phyloP scores from a whole-genome alignment of 37 sponge, comb jelly and placozoan species.

The Petrosia ficiformis region DNA sequence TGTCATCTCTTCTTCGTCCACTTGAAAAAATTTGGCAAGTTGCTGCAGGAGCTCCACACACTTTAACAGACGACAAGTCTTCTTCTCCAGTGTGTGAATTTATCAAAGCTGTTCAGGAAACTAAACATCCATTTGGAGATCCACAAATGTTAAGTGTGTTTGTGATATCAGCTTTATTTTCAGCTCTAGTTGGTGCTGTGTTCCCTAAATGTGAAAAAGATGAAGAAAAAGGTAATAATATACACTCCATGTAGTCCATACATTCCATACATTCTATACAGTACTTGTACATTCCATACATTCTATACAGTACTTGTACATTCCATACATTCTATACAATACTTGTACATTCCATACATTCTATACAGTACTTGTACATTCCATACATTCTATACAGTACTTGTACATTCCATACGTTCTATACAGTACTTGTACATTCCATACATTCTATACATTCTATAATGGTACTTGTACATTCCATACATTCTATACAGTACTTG shows the following conservation, averaged over 20 bases:
- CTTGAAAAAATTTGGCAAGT: slow-evolving; percentile 33
- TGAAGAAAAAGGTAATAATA: not conserved
- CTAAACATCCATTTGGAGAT: slow-evolving; percentile 20
- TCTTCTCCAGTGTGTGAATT: slow-evolving; percentile 7
- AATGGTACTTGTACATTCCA: too few relatives aligned
- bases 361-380: too few relatives aligned
- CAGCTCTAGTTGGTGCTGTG: slow-evolving; percentile 33
- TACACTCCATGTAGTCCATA: not conserved
- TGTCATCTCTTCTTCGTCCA: slow-evolving; percentile 53
- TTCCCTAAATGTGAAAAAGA: not conserved
- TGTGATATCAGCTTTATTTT: slow-evolving; percentile 42
- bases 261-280: too few relatives aligned
- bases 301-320: too few relatives aligned
- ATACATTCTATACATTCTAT: too few relatives aligned
- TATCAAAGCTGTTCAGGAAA: slow-evolving; percentile 14
- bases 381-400: too few relatives aligned
- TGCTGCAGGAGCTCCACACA: not conserved
- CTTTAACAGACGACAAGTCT: not conserved
- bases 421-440: too few relatives aligned
- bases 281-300: too few relatives aligned
- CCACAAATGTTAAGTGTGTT: slow-evolving; percentile 35
- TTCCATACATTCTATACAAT: too few relatives aligned
- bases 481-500: too few relatives aligned
- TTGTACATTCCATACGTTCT: too few relatives aligned
- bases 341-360: too few relatives aligned